These are phyloP conservation scores for Cavia porcellus DNA, from an alignment of 2,113 vertebrate species.

Conservation along the genomic window DNA sequence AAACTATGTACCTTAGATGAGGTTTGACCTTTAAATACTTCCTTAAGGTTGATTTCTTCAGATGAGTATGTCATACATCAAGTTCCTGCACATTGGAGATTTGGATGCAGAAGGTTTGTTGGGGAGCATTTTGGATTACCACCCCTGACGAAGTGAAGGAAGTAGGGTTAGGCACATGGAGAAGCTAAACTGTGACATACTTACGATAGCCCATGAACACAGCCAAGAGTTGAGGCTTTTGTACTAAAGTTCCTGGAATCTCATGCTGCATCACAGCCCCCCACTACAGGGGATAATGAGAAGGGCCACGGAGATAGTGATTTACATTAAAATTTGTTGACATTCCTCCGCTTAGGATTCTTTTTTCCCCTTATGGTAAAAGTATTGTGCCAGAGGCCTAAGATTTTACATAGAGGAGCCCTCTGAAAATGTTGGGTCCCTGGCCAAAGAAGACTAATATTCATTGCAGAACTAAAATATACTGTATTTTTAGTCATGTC, in stretches of 20 bases:
- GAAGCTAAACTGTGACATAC: background rate
- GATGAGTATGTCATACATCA: background rate
- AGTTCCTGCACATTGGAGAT: background rate
- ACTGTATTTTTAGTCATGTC: conserved; percentile 40
- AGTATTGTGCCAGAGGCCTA: background rate
- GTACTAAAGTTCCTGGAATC: background rate
- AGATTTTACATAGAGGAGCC: conserved; percentile 23
- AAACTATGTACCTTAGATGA: background rate
- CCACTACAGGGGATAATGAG: background rate
- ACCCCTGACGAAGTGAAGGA: background rate
- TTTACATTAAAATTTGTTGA: background rate
- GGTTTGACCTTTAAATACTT: background rate
- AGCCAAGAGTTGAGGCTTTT: background rate
- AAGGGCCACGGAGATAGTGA: background rate
- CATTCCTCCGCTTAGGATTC: background rate
- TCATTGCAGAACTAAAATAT: conserved; percentile 18
- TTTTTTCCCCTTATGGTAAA: background rate
- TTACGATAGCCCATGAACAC: background rate
- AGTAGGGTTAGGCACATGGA: background rate
- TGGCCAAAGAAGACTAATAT: conserved; percentile 18
- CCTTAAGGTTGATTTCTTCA: background rate
- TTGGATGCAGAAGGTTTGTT: background rate
- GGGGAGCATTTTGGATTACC: background rate
- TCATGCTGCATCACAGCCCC: too few relatives aligned
- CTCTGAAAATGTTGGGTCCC: conserved; percentile 46